These are phyloP conservation scores for Ptiloglossa arizonensis DNA, from an alignment of 1,140 invertebrate genomes.

Conservation along the genomic window DNA sequence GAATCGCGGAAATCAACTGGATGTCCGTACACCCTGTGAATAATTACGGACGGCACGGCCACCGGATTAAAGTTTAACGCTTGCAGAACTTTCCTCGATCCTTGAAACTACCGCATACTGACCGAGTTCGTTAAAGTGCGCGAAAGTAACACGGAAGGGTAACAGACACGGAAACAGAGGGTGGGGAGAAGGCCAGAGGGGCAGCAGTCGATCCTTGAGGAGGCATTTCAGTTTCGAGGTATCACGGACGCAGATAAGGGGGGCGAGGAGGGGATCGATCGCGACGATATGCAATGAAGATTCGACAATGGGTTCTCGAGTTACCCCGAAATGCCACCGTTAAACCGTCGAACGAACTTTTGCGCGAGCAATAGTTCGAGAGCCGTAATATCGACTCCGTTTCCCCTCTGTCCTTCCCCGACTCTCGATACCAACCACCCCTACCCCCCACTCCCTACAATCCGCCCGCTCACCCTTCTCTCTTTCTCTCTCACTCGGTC, in stretches of 20 bases:
- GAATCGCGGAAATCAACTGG: neutral
- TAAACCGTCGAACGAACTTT: constrained; percentile 46
- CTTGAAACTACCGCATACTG: neutral
- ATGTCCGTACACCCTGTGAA: neutral
- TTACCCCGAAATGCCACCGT: constrained; percentile 46
- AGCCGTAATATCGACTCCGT: constrained; percentile 49
- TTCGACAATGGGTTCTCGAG: constrained; percentile 38
- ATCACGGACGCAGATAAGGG: too few relatives aligned
- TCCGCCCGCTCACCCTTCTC: too few relatives aligned
- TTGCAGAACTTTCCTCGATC: neutral
- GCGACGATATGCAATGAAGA: constrained; percentile 39
- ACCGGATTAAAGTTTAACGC: constrained; percentile 7
- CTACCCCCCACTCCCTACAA: too few relatives aligned
- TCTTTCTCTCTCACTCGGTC: neutral
- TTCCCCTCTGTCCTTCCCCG: neutral
- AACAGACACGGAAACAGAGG: constrained; percentile 1
- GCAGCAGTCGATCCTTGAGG: neutral
- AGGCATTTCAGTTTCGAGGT: constrained; percentile 32
- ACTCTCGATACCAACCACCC: too few relatives aligned
- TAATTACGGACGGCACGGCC: neutral
- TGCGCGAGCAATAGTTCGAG: constrained; percentile 41
- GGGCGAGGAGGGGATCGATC: constrained; percentile 24
- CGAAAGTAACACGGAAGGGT: neutral
- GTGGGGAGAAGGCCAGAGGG: neutral
- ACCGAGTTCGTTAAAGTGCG: constrained; percentile 7